Conservation (phyloP, 1,140 invertebrate species). For the Hormaphis cornu region DNA sequence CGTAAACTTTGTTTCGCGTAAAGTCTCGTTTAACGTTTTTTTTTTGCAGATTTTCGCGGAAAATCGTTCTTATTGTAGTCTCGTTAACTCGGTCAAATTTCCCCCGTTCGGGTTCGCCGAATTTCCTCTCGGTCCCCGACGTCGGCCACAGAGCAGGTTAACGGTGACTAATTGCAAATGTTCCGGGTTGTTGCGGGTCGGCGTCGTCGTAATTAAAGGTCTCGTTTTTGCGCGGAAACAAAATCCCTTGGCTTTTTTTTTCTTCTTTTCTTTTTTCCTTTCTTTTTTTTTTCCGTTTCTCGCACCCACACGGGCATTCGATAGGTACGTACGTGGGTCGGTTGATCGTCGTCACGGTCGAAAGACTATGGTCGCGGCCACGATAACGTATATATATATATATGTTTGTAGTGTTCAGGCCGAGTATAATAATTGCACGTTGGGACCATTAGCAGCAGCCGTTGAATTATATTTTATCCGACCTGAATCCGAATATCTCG, state of each 20-base stretch:
- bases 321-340: too few relatives aligned
- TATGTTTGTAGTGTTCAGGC: too few relatives aligned
- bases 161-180: constrained; percentile 28
- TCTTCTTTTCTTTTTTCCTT: background rate
- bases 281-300: background rate
- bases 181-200: constrained; percentile 18
- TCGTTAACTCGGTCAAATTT: constrained; percentile 2
- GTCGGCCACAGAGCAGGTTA: constrained; percentile 13
- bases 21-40: background rate
- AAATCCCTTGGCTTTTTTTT: constrained; percentile 19
- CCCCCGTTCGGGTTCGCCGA: background rate
- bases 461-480: constrained; percentile 14
- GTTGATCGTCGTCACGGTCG: constrained; percentile 18
- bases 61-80: constrained; percentile 1
- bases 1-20: background rate
- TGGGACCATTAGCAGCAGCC: constrained; percentile 17
- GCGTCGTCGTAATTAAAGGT: constrained; percentile 23
- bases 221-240: constrained; percentile 17
- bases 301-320: background rate
- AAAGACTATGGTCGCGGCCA: background rate
- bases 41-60: too few relatives aligned
- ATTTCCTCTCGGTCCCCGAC: background rate
- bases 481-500: constrained; percentile 5
- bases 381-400: too few relatives aligned
- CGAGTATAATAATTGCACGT: constrained; percentile 20